A percentile compares a stretch with the other conserved stretches of the same genome.
Conservation (phyloP, 1,140 invertebrate genomes). For the Anoplophora glabripennis region DNA sequence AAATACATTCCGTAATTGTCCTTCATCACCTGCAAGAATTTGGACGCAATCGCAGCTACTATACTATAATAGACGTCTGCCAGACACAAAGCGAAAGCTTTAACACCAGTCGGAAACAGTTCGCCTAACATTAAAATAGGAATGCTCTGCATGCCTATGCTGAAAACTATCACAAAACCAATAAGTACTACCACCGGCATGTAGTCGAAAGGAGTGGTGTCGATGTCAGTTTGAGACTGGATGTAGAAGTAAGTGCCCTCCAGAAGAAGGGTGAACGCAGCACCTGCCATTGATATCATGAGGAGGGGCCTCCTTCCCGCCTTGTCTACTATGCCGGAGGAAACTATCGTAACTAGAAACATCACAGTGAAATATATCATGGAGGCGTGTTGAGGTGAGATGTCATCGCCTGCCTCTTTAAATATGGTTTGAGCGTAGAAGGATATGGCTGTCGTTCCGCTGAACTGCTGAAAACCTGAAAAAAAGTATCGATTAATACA, state of each 20-base stretch:
- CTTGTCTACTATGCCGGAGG: constrained; percentile 68
- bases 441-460: constrained; percentile 70
- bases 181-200: constrained; percentile 66
- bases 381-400: constrained; percentile 37
- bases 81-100: constrained; percentile 66
- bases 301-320: constrained; percentile 67
- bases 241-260: constrained; percentile 64
- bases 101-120: constrained; percentile 69
- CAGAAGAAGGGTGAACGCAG: constrained; percentile 54
- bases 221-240: constrained; percentile 45
- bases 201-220: constrained; percentile 27
- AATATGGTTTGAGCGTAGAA: constrained; percentile 76
- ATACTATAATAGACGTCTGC: constrained; percentile 68
- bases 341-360: constrained; percentile 61
- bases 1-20: constrained; percentile 63
- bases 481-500: too few relatives aligned
- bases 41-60: constrained; percentile 71
- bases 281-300: constrained; percentile 58
- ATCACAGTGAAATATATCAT: constrained; percentile 68
- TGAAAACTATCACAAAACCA: constrained; percentile 67
- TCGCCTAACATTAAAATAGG: constrained; percentile 72
- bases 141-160: constrained; percentile 67
- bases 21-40: constrained; percentile 66
- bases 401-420: constrained; percentile 53
- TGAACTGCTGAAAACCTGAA: constrained; percentile 71